Base-by-base conservation (phyloP, 2,797 vertebrate species). In the Otus scops region DNA sequence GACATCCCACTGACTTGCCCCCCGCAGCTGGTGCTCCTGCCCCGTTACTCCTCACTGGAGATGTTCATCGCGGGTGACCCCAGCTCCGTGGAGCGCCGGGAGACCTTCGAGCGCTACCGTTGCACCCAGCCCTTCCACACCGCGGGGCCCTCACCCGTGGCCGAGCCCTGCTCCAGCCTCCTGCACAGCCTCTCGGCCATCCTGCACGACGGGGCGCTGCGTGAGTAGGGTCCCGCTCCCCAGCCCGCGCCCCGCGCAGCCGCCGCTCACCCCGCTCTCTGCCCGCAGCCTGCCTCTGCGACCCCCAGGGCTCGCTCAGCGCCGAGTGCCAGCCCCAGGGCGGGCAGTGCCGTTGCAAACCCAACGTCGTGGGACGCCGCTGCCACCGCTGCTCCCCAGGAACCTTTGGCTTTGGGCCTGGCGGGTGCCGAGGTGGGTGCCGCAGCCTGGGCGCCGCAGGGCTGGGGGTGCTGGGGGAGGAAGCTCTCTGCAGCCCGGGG, bases 221-320 rank as follows among this genome's bases (percentile, higher is more conserved):
- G 95, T 95, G 91, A 96, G 96, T 95, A 84, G 4, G 8, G 56
- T 69, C 69, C 73, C 2, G 5, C 4, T 1, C 38, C 13, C 45
- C 4, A 0, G 50, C 16, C 69, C 3, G 0, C 1, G 0, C 24
- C 50, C 54, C 5, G 4, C 23, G 32, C n/a, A 10, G 41, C 61
- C 4, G 1, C 30, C 1, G 0, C 61, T 94, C 36, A 93, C 19
- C 28, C 45, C 0, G 0, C 30, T 73, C n/a, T 93, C 56, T 93
- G 36, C 83, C 85, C 30, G 2, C 98, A 99, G 99, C 98, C 45
- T 99, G 99, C 95, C 98, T 98, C 84, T 99, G 99, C 5, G 98
- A 99, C 95, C 99, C 98, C 43, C 99, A 99, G 96, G 99, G 99
- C 59, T 99, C 99, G 0, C 86, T 99, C 93, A 99, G 99, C 26